Conservation (phyloP, 2,888 invertebrate genomes). For the Calameuta pallipes region DNA sequence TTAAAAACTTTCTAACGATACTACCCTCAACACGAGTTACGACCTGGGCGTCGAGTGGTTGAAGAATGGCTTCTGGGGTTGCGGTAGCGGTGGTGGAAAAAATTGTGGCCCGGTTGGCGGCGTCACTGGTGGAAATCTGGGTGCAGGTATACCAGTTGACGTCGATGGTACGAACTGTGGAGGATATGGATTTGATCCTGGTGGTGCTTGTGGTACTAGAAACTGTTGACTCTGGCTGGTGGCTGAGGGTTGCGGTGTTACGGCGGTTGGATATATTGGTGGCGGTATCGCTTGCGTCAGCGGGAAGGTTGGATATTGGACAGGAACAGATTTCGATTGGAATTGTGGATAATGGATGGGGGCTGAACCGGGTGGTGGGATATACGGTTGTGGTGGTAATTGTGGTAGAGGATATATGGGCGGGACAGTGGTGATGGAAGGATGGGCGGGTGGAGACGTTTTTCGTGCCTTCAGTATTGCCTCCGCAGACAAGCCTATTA, state of each 20-base stretch:
- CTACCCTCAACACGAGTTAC: constrained; percentile 50
- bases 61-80: constrained; percentile 46
- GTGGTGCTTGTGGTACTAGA: constrained; percentile 58
- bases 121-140: constrained; percentile 36
- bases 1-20: constrained; percentile 36
- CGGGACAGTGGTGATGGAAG: constrained; percentile 24
- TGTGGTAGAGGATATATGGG: constrained; percentile 48
- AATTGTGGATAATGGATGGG: constrained; percentile 56
- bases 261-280: background rate
- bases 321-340: constrained; percentile 46
- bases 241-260: constrained; percentile 1
- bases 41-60: constrained; percentile 55
- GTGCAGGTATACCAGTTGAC: constrained; percentile 37
- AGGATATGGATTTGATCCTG: constrained; percentile 62
- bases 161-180: constrained; percentile 54
- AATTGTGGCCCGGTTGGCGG: constrained; percentile 31
- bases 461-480: constrained; percentile 55
- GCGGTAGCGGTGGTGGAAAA: constrained; percentile 27
- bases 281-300: constrained; percentile 33
- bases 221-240: constrained; percentile 38
- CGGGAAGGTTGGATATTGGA: constrained; percentile 49
- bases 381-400: constrained; percentile 61
- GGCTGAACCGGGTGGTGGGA: constrained; percentile 60
- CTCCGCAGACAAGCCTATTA: constrained; percentile 57
- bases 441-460: constrained; percentile 41